Conservation (phyloP, 2,113 vertebrate species). For the Ploceus nigricollis region DNA sequence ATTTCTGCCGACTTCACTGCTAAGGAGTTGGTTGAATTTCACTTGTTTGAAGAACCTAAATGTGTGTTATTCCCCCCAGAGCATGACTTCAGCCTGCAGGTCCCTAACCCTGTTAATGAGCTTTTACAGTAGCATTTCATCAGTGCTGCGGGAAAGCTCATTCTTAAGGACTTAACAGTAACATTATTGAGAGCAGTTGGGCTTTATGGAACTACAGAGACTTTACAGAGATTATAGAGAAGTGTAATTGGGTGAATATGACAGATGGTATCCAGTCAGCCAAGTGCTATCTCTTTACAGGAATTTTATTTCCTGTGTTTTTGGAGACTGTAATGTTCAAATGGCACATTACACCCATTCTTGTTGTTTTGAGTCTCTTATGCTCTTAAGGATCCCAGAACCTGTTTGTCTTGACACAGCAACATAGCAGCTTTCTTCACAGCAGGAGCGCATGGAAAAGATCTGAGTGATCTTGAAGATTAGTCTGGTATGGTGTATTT, state of each 20-base stretch:
- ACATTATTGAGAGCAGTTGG: neutral
- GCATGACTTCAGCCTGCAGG: neutral
- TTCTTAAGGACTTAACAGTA: neutral
- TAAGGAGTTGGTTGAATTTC: neutral
- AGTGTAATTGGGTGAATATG: constrained; percentile 19
- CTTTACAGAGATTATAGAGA: neutral
- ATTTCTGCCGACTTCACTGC: neutral
- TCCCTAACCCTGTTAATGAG: neutral
- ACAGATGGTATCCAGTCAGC: constrained; percentile 13
- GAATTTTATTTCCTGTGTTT: constrained; percentile 9
- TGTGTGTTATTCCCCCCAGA: neutral
- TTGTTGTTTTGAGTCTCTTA: neutral
- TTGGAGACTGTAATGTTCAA: neutral
- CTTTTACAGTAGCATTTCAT: neutral
- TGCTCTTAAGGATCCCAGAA: neutral
- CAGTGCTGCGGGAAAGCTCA: neutral
- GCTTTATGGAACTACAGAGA: neutral
- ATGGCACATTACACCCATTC: neutral
- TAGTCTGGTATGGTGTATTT: neutral
- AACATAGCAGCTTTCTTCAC: neutral
- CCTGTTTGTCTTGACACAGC: neutral
- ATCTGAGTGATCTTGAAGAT: neutral
- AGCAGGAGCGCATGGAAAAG: neutral
- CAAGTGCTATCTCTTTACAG: neutral
- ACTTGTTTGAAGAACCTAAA: neutral